A percentile compares a stretch with the other conserved stretches of the same genome.
Evolutionary conservation across 2,113 vertebrate genomes (phyloP).

Genomic region (Larimichthys polyactis): DNA sequence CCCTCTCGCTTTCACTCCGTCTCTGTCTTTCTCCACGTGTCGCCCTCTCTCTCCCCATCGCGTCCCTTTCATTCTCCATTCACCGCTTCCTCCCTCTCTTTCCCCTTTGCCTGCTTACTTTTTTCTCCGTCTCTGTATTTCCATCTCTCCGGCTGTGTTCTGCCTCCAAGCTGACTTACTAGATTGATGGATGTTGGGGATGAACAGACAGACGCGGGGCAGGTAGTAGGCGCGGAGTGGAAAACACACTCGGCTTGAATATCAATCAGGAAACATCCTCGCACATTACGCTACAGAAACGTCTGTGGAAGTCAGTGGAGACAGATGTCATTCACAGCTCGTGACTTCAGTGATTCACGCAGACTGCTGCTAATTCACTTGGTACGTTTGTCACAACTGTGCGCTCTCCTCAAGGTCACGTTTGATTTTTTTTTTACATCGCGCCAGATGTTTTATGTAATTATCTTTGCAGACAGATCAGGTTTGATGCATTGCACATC

Average conservation of each 20-base stretch:
- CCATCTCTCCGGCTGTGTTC: constrained; percentile 29
- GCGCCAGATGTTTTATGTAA: constrained; percentile 40
- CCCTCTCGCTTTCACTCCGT: constrained; percentile 7
- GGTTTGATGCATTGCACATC: constrained; percentile 26
- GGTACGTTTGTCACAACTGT: not conserved
- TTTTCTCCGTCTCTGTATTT: constrained; percentile 5
- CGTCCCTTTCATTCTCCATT: not conserved
- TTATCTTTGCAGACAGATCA: constrained; percentile 19
- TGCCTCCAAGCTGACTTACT: constrained; percentile 39
- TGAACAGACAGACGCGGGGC: constrained; percentile 51
- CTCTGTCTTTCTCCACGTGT: constrained; percentile 20
- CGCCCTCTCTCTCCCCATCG: not conserved
- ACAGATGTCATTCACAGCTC: constrained; percentile 33
- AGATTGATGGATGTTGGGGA: constrained; percentile 70
- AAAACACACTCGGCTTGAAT: constrained; percentile 60
- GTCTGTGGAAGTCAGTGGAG: constrained; percentile 3
- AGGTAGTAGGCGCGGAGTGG: constrained; percentile 51
- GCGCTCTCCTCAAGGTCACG: constrained; percentile 8
- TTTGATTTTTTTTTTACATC: not conserved
- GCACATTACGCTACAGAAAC: constrained; percentile 20
- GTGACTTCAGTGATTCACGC: constrained; percentile 14
- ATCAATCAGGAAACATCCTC: constrained; percentile 52
- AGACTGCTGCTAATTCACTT: constrained; percentile 19
- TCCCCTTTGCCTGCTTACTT: constrained; percentile 6
- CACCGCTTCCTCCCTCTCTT: not conserved